Percentiles rank a stretch among this genome's conserved stretches.
These are phyloP conservation scores for Allolobophora icterica DNA, from an alignment of 2,888 invertebrate species.

Conservation along the genomic window DNA sequence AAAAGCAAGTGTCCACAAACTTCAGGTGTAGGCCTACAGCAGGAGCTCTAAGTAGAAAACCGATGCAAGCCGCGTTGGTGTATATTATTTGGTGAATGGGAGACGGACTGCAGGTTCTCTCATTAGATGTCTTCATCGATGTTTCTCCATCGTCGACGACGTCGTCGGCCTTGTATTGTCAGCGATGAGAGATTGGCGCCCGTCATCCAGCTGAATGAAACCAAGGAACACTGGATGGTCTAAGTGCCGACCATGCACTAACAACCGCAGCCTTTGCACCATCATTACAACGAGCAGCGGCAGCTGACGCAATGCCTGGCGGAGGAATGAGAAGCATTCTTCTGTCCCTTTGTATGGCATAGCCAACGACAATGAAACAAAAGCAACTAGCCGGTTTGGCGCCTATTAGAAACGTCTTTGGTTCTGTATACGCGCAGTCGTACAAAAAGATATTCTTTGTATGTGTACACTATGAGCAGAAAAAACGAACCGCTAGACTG, in stretches of 20 bases:
- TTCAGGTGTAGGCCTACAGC: background rate
- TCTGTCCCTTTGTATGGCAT: background rate
- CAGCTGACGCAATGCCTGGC: background rate
- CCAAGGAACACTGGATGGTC: background rate
- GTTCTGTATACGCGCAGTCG: background rate
- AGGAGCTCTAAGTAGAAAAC: background rate
- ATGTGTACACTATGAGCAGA: background rate
- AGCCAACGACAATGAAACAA: background rate
- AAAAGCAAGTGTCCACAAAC: background rate
- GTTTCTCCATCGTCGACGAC: background rate
- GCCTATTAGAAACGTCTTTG: background rate
- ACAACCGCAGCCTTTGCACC: background rate
- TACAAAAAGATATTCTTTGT: conserved; percentile 10
- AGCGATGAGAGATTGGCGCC: background rate
- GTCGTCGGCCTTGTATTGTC: background rate
- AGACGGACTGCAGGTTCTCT: background rate
- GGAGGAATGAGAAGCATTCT: background rate
- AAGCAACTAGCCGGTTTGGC: background rate
- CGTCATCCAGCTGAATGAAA: background rate
- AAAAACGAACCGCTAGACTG: no score
- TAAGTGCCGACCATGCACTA: background rate
- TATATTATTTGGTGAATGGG: background rate
- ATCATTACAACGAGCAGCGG: background rate
- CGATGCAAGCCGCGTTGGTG: no score
- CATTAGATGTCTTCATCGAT: conserved; percentile 4